phyloP scores from a whole-genome alignment of 2,888 invertebrate species.

The Aquatica leii region DNA sequence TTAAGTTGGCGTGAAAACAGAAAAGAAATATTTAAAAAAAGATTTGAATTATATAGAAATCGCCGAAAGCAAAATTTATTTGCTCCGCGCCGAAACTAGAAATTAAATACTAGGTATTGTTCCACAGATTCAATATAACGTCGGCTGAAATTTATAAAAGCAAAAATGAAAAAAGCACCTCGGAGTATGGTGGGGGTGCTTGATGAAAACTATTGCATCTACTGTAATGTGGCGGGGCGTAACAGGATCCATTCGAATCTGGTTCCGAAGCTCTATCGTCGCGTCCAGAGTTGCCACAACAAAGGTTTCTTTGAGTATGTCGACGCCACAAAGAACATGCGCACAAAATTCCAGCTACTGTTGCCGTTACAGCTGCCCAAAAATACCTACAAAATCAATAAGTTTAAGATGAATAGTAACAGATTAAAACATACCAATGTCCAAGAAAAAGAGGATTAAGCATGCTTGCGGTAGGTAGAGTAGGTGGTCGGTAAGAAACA shows the following conservation, averaged over 20 bases:
- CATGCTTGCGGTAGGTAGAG: slow-evolving; percentile 65
- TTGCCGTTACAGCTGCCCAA: slow-evolving; percentile 70
- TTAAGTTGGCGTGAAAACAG: no score
- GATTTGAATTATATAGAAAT: no score
- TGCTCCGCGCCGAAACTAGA: no score
- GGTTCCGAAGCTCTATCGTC: slow-evolving; percentile 74
- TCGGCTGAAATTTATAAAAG: no score
- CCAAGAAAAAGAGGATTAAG: slow-evolving; percentile 73
- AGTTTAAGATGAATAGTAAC: background rate
- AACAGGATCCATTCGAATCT: slow-evolving; percentile 80
- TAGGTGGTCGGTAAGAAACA: slow-evolving; percentile 59
- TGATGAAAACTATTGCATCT: slow-evolving; percentile 85
- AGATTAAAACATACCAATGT: slow-evolving; percentile 72
- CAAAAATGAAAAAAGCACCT: slow-evolving; percentile 64
- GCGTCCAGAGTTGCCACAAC: slow-evolving; percentile 60
- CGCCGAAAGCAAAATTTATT: no score
- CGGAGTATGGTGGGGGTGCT: slow-evolving; percentile 84
- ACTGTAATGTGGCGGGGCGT: slow-evolving; percentile 84
- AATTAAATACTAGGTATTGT: no score
- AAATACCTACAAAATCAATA: slow-evolving; percentile 54
- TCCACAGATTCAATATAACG: no score
- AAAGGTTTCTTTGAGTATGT: slow-evolving; percentile 56
- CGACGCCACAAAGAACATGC: slow-evolving; percentile 73
- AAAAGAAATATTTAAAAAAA: no score
- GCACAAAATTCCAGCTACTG: slow-evolving; percentile 74